phyloP scores from a whole-genome alignment of 2,113 vertebrate genomes.

The Mellivora capensis region DNA sequence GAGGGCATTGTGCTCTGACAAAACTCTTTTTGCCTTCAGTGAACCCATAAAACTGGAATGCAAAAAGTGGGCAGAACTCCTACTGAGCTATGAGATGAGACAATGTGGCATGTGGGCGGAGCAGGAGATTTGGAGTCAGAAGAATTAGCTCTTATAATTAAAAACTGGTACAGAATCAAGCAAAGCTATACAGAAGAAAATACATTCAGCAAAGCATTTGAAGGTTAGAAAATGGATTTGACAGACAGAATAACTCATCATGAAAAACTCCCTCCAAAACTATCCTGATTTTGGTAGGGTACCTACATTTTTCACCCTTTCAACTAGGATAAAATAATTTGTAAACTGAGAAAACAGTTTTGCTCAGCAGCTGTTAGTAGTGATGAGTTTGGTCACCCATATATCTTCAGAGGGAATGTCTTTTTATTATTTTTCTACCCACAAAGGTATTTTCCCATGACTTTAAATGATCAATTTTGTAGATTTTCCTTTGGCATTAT shows the following conservation, averaged over 20 bases:
- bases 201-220: not conserved
- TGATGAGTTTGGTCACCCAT: not conserved
- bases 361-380: not conserved
- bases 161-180: not conserved
- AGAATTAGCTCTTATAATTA: not conserved
- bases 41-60: not conserved
- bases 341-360: not conserved
- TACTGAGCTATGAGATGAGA: not conserved
- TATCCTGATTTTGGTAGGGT: not conserved
- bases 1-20: not conserved
- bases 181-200: not conserved
- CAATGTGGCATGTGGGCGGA: not conserved
- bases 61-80: not conserved
- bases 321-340: not conserved
- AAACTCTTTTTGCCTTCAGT: not conserved
- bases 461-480: not conserved
- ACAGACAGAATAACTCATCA: not conserved
- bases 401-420: not conserved
- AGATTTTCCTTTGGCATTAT: not conserved
- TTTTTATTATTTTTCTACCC: not conserved
- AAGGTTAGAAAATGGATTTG: not conserved
- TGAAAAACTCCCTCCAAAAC: not conserved
- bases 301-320: not conserved
- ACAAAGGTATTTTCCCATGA: not conserved
- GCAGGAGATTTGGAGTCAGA: not conserved